Base-by-base conservation (phyloP, 2,888 invertebrate species). In the Odontocolon sp. region DNA sequence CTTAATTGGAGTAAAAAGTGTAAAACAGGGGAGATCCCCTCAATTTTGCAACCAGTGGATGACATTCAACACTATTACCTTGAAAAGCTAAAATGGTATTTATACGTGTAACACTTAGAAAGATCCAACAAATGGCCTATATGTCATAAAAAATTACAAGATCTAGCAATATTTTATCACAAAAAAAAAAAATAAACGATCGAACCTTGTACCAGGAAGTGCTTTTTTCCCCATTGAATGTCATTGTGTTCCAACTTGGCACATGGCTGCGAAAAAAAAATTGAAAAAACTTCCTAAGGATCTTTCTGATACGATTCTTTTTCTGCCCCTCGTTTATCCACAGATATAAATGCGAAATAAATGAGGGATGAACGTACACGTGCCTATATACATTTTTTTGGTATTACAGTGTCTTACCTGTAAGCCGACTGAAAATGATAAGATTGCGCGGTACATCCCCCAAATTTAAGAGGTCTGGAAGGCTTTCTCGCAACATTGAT, bases 241-340 rank as follows among this genome's bases (percentile, higher is more conserved):
- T 45, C 45, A 23, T 3, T n/a, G n/a, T n/a, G n/a, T n/a, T n/a
- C n/a, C n/a, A n/a, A n/a, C n/a, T 33, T 11, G 3, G n/a, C n/a
- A 18, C n/a, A 28, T 18, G 28, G 31, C 18, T 8, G 18, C 26
- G 31, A 45, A 3, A 21, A 38, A 31, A 9, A 47, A 67, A 45
- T 56, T 67, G 42, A 6, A 18, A 52, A 40, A 45, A 11, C 42
- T 40, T 66, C 52, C 21, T 31, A 21, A 64, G 36, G 23, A 23
- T 28, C 4, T 38, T 3, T 52, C 21, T 6, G 14, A 52, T 14
- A 40, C 11, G 1, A 5, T 36, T 26, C 28, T 14, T 31, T 18
- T 31, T 45, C 3, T 9, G 1, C 18, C 45, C 38, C 9, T 38
- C 18, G 38, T 50, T 45, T 64, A 36, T 64, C 38, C 52, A 23